These are phyloP conservation scores for Larimichthys crocea DNA, from an alignment of 2,113 vertebrate species.

Conservation along the genomic window DNA sequence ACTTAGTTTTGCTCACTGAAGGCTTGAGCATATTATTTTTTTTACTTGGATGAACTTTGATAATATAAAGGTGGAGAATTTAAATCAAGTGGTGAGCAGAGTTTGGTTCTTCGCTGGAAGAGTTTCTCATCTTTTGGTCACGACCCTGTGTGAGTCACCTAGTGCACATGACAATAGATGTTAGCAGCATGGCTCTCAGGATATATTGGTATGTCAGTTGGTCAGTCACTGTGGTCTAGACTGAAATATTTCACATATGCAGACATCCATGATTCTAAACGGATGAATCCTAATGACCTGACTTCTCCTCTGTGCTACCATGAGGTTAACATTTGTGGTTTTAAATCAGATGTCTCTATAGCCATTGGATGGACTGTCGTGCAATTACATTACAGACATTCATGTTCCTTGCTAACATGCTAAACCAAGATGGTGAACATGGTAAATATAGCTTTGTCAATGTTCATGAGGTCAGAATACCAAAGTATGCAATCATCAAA, in stretches of 20 bases:
- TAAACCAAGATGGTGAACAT: neutral
- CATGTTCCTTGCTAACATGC: neutral
- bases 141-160: neutral
- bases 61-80: neutral
- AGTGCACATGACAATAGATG: neutral
- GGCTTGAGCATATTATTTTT: neutral
- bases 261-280: neutral
- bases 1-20: neutral
- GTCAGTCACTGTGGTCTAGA: neutral
- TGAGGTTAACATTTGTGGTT: neutral
- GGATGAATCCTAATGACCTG: neutral
- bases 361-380: neutral
- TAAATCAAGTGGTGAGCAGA: neutral
- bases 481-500: neutral
- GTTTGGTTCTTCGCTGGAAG: neutral
- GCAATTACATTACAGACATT: neutral
- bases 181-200: neutral
- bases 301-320: neutral
- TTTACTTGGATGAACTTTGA: neutral
- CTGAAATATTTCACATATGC: neutral
- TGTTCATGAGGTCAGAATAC: neutral
- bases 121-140: neutral
- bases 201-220: neutral
- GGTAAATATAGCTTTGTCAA: neutral
- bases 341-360: neutral